A percentile compares a stretch with the other conserved stretches of the same genome.
Evolutionary conservation across 2,888 invertebrate species (phyloP).

Genomic region (Pseudanteris insignis): DNA sequence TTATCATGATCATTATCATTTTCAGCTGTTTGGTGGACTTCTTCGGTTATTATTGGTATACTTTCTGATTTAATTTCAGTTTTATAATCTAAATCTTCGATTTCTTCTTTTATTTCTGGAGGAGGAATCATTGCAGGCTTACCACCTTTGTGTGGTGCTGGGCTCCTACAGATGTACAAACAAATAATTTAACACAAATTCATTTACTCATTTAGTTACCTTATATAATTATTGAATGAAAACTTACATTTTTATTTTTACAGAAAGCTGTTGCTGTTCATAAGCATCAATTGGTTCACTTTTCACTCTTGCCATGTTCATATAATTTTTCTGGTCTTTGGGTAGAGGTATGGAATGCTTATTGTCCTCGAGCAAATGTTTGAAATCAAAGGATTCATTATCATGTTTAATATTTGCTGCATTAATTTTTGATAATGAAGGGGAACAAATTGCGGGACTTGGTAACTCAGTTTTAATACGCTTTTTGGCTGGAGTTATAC

Average conservation of each 20-base stretch:
- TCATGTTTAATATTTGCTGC: slow-evolving; percentile 53
- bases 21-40: slow-evolving; percentile 51
- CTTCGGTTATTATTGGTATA: slow-evolving; percentile 48
- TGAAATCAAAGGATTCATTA: slow-evolving; percentile 59
- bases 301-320: slow-evolving; percentile 51
- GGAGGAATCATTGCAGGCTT: slow-evolving; percentile 50
- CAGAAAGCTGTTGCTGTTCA: slow-evolving; percentile 49
- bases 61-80: slow-evolving; percentile 55
- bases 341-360: slow-evolving; percentile 48
- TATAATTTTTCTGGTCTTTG: slow-evolving; percentile 53
- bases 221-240: not conserved
- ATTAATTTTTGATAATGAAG: slow-evolving; percentile 32
- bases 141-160: slow-evolving; percentile 49
- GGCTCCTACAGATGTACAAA: slow-evolving; percentile 52
- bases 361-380: slow-evolving; percentile 56
- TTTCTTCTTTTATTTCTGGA: slow-evolving; percentile 60
- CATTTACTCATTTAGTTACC: too few species aligned
- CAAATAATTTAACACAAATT: not conserved
- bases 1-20: slow-evolving; percentile 59
- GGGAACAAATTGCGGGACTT: slow-evolving; percentile 16
- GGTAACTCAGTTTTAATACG: slow-evolving; percentile 56
- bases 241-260: slow-evolving; percentile 53
- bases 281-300: slow-evolving; percentile 56
- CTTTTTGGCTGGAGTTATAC: slow-evolving; percentile 67
- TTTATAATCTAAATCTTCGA: slow-evolving; percentile 60